Evolutionary conservation across 2,888 invertebrate species (phyloP).

Genomic region (Meiosimyza platycephala): DNA sequence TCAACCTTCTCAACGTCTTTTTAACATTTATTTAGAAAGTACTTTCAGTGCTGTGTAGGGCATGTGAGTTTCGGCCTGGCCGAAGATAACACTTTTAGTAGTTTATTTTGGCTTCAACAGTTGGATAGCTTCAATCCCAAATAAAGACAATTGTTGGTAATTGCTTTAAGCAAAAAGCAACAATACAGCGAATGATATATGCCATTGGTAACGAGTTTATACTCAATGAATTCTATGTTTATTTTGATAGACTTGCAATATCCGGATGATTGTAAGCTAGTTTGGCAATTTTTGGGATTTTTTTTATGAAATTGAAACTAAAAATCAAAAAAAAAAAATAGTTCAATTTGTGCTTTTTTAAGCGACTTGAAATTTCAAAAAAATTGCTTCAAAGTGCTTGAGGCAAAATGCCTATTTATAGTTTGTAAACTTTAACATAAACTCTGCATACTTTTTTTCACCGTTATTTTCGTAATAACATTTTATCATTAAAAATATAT

Average conservation of each 20-base stretch:
- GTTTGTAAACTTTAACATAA: no score
- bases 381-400: neutral
- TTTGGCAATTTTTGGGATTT: neutral
- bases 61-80: no score
- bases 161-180: neutral
- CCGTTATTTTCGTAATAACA: no score
- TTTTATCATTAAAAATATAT: no score
- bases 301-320: neutral
- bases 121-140: neutral
- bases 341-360: neutral
- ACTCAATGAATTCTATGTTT: neutral
- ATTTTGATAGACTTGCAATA: neutral
- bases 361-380: constrained; percentile 9
- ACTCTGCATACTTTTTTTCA: no score
- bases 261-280: neutral
- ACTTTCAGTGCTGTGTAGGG: no score
- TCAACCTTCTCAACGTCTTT: no score
- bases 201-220: neutral
- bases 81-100: no score
- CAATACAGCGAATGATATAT: neutral
- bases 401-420: no score
- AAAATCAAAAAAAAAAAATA: neutral
- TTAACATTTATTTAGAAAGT: no score
- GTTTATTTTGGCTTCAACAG: neutral
- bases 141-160: neutral